These are phyloP conservation scores for Azemiops feae DNA, from an alignment of 2,113 vertebrate species.

Conservation along the genomic window DNA sequence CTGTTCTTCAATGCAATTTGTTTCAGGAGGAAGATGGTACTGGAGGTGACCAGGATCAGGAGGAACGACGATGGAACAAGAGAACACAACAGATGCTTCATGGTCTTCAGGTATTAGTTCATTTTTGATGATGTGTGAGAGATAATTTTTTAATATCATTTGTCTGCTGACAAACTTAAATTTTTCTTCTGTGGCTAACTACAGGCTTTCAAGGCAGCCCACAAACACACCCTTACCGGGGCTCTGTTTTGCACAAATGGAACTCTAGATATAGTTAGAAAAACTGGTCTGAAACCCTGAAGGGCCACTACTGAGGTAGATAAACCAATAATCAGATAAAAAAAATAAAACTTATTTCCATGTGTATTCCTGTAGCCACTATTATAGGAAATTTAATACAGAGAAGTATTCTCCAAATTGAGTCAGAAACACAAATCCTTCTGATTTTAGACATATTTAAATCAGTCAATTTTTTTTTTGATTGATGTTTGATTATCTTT, in stretches of 20 bases:
- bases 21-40: slow-evolving; percentile 89
- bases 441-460: neutral
- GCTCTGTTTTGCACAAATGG: neutral
- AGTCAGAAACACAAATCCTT: neutral
- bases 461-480: neutral
- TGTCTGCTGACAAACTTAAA: neutral
- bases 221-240: neutral
- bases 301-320: neutral
- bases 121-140: neutral
- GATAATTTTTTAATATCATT: neutral
- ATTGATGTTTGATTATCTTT: neutral
- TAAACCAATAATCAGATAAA: neutral
- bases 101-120: slow-evolving; percentile 87
- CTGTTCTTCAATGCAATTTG: slow-evolving; percentile 6
- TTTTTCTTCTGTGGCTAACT: neutral
- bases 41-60: slow-evolving; percentile 93
- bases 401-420: neutral
- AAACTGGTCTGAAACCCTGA: neutral
- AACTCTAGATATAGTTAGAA: neutral
- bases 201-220: neutral
- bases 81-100: slow-evolving; percentile 99
- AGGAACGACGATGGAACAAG: slow-evolving; percentile 98
- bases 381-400: neutral
- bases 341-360: neutral
- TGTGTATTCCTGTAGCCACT: neutral